Base-by-base conservation (phyloP, 2,888 invertebrate genomes). In the Ceraclea dissimilis region DNA sequence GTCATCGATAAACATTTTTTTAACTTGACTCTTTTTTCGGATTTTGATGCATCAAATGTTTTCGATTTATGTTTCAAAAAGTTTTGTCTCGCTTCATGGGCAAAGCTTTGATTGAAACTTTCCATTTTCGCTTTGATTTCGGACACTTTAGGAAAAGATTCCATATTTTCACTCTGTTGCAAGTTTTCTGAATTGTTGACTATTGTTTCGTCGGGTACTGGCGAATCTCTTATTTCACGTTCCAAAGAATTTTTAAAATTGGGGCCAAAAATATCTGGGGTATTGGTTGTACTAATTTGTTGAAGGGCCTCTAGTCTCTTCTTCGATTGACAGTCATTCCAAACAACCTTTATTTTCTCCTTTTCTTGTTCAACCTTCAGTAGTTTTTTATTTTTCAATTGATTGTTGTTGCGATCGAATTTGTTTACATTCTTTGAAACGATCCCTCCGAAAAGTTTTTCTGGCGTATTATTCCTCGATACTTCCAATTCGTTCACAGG, bases 11-110 rank as follows among this genome's bases (percentile, higher is more conserved):
- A 59, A 31, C 54, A 57, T 59, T 58, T 60, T 43, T 56, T 60
- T 31, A 59, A 52, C 44, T 51, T 51, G 49, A 52, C 52, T 39
- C 57, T 22, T 13, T 53, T 52, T 20, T 56, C 17, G 31, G 31
- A 17, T 55, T 56, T 57, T 16, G 59, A 55, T 21, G 59, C 16
- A 21, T 59, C 58, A 21, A 60, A 56, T 6, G 57, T 59, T 43
- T 58, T 59, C 47, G 59, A 60, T 54, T 48, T 56, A 18, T 59
- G 61, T 50, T 59, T 55, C n/a, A 52, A 20, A 49, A 64, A 60
- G 6, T 49, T 51, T 44, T 58, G 44, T 50, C 56, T 56, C 6
- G 58, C 49, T 13, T 51, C 48, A 13, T 39, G 43, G n/a, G 16
- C 26, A 20, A 21, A 19, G n/a, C 20, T 60, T 53, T 55, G 47